Base-by-base conservation (phyloP, 2,888 invertebrate genomes). In the Griposia aprilina region DNA sequence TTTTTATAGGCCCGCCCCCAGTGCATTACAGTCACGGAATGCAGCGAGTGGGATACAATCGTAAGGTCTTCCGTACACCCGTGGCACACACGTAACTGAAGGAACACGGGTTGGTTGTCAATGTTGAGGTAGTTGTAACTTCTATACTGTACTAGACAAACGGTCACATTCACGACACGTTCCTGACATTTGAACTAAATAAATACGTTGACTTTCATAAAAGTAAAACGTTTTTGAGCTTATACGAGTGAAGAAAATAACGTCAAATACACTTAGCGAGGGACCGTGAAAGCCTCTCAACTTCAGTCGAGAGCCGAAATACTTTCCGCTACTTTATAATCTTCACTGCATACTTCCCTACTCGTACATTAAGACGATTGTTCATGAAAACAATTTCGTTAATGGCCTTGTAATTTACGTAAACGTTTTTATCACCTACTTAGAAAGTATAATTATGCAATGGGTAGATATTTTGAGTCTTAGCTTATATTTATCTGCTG, bases 271-370 rank as follows among this genome's bases (percentile, higher is more conserved):
- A 41, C 41, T 67, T 59, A 83, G 57, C 30, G 52, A 45, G 50
- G 57, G 62, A 48, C 68, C 48, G 55, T 55, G 57, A 68, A 48
- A 74, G 67, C 66, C 59, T 73, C 78, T 82, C 60, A 26, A 62
- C 26, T 26, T 68, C 30, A 26, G 45, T 52, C n/a, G 41, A 73
- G 57, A 69, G 23, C 41, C 57, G 81, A 68, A 63, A 76, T 74
- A 68, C 50, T 68, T 74, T 20, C 5, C 50, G 57, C 55, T 26
- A 30, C 52, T 60, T 63, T n/a, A 30, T 23, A 66, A 60, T 60
- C 63, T 63, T 81, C 63, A 65, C 76, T 59, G 57, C 15, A 26
- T 72, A 30, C 17, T 45, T 59, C n/a, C 23, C 26, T 30, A 30
- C n/a, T n/a, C n/a, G n/a, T n/a, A n/a, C 41, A 15, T n/a, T 57